Evolutionary conservation across 2,797 vertebrate species (phyloP).

Genomic region (Ceyx erithaca): DNA sequence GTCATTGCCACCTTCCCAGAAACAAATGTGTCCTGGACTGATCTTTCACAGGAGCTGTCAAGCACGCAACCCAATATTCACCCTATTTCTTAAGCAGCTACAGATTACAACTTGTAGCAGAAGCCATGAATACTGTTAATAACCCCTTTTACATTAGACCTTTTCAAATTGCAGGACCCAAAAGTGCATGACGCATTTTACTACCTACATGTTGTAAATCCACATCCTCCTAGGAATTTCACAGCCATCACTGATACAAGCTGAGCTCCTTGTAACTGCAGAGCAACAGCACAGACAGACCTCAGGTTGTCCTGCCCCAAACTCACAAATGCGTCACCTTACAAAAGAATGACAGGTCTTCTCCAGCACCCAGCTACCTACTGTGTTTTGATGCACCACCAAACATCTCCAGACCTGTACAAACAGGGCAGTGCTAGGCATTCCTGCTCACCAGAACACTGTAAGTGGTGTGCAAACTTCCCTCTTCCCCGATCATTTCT

Average conservation of each 20-base stretch:
- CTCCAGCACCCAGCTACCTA: not conserved
- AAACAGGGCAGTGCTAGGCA: not conserved
- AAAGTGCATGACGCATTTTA: not conserved
- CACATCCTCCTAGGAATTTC: not conserved
- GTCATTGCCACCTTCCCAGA: not conserved
- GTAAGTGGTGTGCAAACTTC: not conserved
- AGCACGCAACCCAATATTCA: not conserved
- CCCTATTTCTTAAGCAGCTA: not conserved
- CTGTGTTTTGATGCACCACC: not conserved
- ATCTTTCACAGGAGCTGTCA: not conserved
- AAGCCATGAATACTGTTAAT: conserved; percentile 7
- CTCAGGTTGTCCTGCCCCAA: not conserved
- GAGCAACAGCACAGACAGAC: not conserved
- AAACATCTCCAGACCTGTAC: not conserved
- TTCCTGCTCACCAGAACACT: not conserved
- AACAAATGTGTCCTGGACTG: not conserved
- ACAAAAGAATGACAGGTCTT: not conserved
- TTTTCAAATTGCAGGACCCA: not conserved
- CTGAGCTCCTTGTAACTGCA: not conserved
- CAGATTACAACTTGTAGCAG: not conserved
- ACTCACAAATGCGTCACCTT: not conserved
- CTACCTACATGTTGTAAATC: not conserved
- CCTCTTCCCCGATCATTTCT: rapidly evolving
- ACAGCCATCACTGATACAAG: not conserved
- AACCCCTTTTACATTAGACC: not conserved